phyloP scores from a whole-genome alignment of 2,888 invertebrate genomes.

The Hirtodrosophila confusa region DNA sequence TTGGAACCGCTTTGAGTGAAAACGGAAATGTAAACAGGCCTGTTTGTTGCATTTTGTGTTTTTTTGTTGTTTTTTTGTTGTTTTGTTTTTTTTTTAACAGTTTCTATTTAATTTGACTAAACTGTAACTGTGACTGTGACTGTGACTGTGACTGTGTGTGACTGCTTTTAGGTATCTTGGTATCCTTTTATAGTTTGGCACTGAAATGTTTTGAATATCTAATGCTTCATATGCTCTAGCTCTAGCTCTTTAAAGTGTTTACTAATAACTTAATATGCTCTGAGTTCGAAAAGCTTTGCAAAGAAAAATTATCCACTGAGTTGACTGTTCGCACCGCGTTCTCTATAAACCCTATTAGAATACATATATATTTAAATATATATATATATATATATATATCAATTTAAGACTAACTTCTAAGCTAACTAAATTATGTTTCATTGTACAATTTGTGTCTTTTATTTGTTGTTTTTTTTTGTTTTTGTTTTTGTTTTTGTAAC shows the following conservation, averaged over 20 bases:
- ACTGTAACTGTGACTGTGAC: conserved; percentile 22
- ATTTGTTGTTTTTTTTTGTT: conserved; percentile 27
- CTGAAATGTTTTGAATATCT: conserved; percentile 50
- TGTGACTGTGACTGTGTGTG: conserved; percentile 27
- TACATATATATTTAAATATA: conserved; percentile 23
- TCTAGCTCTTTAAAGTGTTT: conserved; percentile 22
- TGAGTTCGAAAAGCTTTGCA: conserved; percentile 66
- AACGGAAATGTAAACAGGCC: too few species aligned
- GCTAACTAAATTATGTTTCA: conserved; percentile 50
- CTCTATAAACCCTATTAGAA: conserved; percentile 17
- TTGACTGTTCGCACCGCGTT: conserved; percentile 57
- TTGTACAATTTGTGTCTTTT: conserved; percentile 73
- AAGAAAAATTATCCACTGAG: conserved; percentile 73
- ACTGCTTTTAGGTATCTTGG: conserved; percentile 28
- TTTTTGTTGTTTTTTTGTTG: conserved; percentile 12
- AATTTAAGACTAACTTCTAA: conserved; percentile 27
- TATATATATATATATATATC: conserved; percentile 20
- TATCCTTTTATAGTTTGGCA: conserved; percentile 41
- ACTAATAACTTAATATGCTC: conserved; percentile 67
- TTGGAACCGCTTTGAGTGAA: too few species aligned
- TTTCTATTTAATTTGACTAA: neutral
- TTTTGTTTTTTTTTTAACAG: conserved; percentile 13
- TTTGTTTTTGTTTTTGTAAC: conserved; percentile 20
- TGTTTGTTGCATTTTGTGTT: conserved; percentile 12
- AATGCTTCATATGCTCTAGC: conserved; percentile 10